Conservation (phyloP, 1,140 invertebrate species). For the Mamestra configurata region DNA sequence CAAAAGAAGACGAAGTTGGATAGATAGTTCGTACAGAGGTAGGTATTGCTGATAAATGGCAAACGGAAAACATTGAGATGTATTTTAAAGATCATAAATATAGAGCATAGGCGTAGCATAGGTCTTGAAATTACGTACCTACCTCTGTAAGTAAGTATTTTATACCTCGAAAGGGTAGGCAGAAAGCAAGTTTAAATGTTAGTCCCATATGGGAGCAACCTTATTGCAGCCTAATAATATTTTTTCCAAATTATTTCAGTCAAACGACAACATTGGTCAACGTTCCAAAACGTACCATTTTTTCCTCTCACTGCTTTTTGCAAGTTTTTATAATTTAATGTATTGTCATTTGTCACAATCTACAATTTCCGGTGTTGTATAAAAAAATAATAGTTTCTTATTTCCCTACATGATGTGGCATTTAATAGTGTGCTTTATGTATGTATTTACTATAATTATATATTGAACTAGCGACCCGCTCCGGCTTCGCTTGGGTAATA, state of each 20-base stretch:
- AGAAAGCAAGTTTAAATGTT: too few relatives aligned
- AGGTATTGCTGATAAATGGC: too few relatives aligned
- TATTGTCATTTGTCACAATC: constrained; percentile 29
- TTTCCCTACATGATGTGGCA: constrained; percentile 9
- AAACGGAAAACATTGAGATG: too few relatives aligned
- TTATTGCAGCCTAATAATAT: background rate
- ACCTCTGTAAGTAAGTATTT: too few relatives aligned
- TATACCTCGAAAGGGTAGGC: too few relatives aligned
- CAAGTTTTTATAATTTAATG: constrained; percentile 16
- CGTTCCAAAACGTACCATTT: background rate
- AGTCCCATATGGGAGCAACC: background rate
- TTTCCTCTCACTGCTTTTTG: background rate
- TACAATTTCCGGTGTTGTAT: constrained; percentile 3
- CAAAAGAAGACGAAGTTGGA: too few relatives aligned
- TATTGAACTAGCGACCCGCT: background rate
- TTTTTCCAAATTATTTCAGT: background rate
- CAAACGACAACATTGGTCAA: background rate
- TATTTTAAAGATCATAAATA: too few relatives aligned
- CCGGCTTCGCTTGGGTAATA: too few relatives aligned
- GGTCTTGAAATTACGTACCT: too few relatives aligned
- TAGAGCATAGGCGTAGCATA: too few relatives aligned
- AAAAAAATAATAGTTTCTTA: constrained; percentile 25
- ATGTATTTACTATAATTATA: constrained; percentile 21
- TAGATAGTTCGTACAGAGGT: too few relatives aligned
- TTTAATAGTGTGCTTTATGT: constrained; percentile 18